Conservation (phyloP, 2,113 vertebrate species). For the Nestor notabilis region DNA sequence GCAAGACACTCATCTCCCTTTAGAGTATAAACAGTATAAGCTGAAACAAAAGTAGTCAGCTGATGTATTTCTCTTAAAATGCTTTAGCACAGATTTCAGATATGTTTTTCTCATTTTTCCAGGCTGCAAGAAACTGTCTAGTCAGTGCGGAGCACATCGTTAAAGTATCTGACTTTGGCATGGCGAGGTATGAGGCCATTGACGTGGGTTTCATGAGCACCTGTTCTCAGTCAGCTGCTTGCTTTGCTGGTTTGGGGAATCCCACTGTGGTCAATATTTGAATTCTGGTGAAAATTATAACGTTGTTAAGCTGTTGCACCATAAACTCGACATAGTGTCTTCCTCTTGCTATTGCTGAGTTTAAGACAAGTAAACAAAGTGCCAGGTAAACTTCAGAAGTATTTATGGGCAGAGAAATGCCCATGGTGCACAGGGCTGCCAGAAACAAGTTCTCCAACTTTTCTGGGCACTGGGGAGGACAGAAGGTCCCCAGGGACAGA, state of each 20-base stretch:
- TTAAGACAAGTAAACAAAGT: neutral
- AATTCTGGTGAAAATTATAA: neutral
- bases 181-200: conserved; percentile 78
- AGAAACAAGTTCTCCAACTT: neutral
- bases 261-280: neutral
- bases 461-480: neutral
- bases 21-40: neutral
- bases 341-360: neutral
- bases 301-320: neutral
- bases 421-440: neutral
- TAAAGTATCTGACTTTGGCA: conserved; percentile 90
- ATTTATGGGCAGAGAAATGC: neutral
- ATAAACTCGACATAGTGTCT: accelerated
- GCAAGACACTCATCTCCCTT: neutral
- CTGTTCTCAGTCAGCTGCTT: neutral
- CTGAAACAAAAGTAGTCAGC: neutral
- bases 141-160: conserved; percentile 78
- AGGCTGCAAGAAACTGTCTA: conserved; percentile 92
- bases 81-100: neutral
- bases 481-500: neutral
- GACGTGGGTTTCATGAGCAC: neutral
- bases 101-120: neutral
- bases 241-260: neutral
- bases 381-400: neutral
- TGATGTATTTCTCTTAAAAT: neutral